Evolutionary conservation across 2,888 invertebrate species (phyloP), one percentile per base, ranked within the genome.

Genomic region (Harmothoe impar): DNA sequence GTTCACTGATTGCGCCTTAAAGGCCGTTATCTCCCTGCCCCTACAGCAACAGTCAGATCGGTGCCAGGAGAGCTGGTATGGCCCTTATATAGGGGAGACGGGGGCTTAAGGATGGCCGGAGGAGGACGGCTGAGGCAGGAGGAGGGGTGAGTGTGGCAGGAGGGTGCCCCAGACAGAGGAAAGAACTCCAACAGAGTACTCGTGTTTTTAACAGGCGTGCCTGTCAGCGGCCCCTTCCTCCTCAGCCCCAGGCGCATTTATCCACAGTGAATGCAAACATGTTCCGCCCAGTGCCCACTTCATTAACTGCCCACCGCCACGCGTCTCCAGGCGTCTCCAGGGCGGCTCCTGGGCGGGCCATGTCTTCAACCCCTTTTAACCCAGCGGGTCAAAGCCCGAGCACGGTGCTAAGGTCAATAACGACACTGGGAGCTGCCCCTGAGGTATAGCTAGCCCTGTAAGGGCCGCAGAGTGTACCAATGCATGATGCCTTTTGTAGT

Each of bases 211-310:
- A 43, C 43, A 43, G 43, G 62, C 62, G 62, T 62, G 62, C 23
- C 62, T 62, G 62, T 62, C 62, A 17, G 5, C 25, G 62, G n/a
- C n/a, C 5, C 20, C n/a, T 25, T 23, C 62, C 62, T 15, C 62
- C n/a, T 77, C 43, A 43, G 43, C 77, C 31, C 77, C 77, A 23
- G 29, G 15, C 77, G 20, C 12, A 77, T 77, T 77, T 77, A 77
- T 31, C 25, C 77, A 0, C n/a, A 31, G 31, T 77, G 77, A 77
- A 77, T 77, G 77, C 29, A n/a, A 77, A 31, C 77, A n/a, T 77
- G 77, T 77, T 77, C 77, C 77, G 31, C 77, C 31, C 17, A 15
- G 25, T 17, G 31, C 31, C 25, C 31, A 31, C 77, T 10, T 77
- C 77, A 77, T 77, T 77, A 77, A 0, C 77, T 3, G 43, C 43